Percentiles rank a stretch among this genome's conserved stretches.
These are phyloP conservation scores for Antheraea yamamai DNA, from an alignment of 2,888 invertebrate species.

Conservation along the genomic window DNA sequence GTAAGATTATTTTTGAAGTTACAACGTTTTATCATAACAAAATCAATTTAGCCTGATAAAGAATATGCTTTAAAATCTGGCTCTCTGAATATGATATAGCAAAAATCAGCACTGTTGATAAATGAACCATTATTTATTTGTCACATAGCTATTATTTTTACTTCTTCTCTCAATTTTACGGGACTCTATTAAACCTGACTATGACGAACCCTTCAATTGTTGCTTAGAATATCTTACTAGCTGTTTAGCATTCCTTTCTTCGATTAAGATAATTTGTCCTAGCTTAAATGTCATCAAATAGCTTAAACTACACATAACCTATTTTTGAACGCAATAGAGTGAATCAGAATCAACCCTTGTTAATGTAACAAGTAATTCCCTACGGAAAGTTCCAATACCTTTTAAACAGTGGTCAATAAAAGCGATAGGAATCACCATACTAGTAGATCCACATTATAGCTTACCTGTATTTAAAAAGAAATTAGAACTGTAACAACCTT, in stretches of 20 bases:
- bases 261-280: not conserved
- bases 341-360: too few relatives aligned
- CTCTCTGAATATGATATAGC: not conserved
- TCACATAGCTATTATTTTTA: too few relatives aligned
- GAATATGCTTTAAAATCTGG: not conserved
- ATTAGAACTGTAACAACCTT: slow-evolving; percentile 23
- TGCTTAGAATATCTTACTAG: not conserved
- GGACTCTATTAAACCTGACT: not conserved
- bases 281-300: not conserved
- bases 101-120: too few relatives aligned
- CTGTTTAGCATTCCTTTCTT: not conserved
- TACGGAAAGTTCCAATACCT: not conserved
- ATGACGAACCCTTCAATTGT: not conserved
- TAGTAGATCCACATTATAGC: not conserved
- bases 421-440: not conserved
- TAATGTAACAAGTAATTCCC: not conserved
- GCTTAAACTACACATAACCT: not conserved
- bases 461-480: slow-evolving; percentile 28
- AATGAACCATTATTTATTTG: too few relatives aligned
- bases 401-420: not conserved
- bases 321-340: too few relatives aligned
- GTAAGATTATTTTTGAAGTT: slow-evolving; percentile 45
- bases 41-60: not conserved
- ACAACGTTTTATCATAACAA: not conserved
- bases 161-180: too few relatives aligned